Evolutionary conservation across 2,113 vertebrate genomes (phyloP), one percentile per base, ranked within the genome.

Genomic region (Melierax canorus): DNA sequence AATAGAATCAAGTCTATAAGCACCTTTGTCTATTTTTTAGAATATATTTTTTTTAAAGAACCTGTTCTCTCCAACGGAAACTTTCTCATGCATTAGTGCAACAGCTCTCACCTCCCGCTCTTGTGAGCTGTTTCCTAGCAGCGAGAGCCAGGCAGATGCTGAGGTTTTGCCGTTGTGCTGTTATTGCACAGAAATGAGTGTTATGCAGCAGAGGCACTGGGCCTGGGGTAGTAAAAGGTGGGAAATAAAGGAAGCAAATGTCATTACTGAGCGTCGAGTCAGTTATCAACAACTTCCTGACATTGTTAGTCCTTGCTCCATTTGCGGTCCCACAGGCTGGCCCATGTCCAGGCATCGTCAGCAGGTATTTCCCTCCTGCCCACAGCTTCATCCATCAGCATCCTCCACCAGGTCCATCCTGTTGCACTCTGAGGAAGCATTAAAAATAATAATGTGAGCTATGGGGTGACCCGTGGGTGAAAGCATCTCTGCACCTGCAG

Each of bases 171-270:
- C 1, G 0, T 7, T 14, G 36, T 41, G 27, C 62, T 36, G 62
- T 13, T 13, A 7, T 9, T 7, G 34, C 63, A 13, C 8, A 30
- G 83, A 22, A 58, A 51, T 0, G 3, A 63, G 58, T 6, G 2
- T 6, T 24, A 53, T 5, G 1, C 27, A 18, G 58, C 59, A 36
- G 29, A 86, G 66, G 39, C 39, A 6, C 43, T 12, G 1, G 55
- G 68, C 51, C 19, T 4, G 10, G 43, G 72, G 82, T 16, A 91
- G 95, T 1, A 80, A 97, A 92, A 97, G 96, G 95, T 97, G 97
- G 95, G 95, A 85, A 97, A 97, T 97, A 97, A 72, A 97, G 97
- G 97, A 97, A 97, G 81, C 8, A 0, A 91, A 92, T 68, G 95
- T 89, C 53, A 14, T 96, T 94, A 87, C 83, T 0, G n/a, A 74